phyloP scores from a whole-genome alignment of 64 coral and sea anemone species.

The Actinia tenebrosa region DNA sequence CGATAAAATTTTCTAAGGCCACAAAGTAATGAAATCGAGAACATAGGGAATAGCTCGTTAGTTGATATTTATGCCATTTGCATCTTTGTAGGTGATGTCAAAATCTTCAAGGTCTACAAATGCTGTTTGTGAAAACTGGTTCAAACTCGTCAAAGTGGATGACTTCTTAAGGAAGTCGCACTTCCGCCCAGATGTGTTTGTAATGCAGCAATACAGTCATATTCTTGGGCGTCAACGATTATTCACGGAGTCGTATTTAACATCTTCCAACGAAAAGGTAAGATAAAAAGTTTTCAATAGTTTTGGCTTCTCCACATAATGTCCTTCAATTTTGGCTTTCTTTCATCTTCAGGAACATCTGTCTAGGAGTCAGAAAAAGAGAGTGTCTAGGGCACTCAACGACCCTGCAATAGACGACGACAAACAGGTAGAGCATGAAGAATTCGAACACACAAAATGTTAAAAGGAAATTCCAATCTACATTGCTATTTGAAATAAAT shows the following conservation, averaged over 20 bases:
- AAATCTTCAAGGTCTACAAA: not conserved
- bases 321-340: not conserved
- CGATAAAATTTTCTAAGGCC: no score
- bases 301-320: not conserved
- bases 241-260: slow-evolving; percentile 2
- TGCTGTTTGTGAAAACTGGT: slow-evolving; percentile 22
- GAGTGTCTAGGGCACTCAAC: not conserved
- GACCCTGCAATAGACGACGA: not conserved
- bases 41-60: not conserved
- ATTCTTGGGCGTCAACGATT: slow-evolving; percentile 22
- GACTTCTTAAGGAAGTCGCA: slow-evolving; percentile 14
- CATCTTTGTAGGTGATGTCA: not conserved
- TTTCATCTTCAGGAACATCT: not conserved
- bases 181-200: slow-evolving; percentile 23
- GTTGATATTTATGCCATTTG: not conserved
- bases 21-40: no score
- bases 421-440: not conserved
- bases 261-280: not conserved
- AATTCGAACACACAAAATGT: no score
- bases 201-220: slow-evolving; percentile 8
- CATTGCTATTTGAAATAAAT: no score
- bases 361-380: slow-evolving; percentile 4
- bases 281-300: not conserved
- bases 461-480: no score
- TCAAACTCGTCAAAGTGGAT: slow-evolving; percentile 38